Conservation (phyloP, 2,888 invertebrate species). For the Heliconius charithonia region DNA sequence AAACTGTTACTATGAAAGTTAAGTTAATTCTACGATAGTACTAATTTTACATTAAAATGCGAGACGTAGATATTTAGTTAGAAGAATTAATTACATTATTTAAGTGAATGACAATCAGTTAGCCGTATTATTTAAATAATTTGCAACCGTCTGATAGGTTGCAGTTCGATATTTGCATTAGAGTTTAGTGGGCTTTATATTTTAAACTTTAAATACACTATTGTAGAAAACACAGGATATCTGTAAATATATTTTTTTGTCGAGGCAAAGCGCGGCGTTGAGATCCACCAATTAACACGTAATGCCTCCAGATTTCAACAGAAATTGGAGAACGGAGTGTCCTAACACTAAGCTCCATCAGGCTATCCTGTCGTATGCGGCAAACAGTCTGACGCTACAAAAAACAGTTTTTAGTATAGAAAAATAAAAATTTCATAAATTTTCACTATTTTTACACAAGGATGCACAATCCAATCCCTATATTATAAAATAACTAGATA, state of each 20-base stretch:
- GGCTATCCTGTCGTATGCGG: too few relatives aligned
- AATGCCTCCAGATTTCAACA: too few relatives aligned
- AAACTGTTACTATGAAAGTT: slow-evolving; percentile 14
- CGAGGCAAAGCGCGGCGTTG: too few relatives aligned
- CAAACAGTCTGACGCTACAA: too few relatives aligned
- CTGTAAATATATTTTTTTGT: too few relatives aligned
- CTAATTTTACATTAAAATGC: slow-evolving; percentile 24
- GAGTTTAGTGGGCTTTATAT: too few relatives aligned
- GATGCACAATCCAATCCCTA: background rate
- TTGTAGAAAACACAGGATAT: background rate
- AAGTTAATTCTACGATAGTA: slow-evolving; percentile 1
- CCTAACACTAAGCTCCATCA: too few relatives aligned
- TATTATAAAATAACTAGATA: background rate
- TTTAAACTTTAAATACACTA: background rate
- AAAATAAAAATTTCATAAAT: too few relatives aligned
- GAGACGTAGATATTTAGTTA: slow-evolving; percentile 14
- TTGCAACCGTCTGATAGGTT: slow-evolving; percentile 13
- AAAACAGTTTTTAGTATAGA: too few relatives aligned
- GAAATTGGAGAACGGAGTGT: too few relatives aligned
- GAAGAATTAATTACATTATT: slow-evolving; percentile 8
- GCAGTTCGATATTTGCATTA: background rate
- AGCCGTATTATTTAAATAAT: slow-evolving; percentile 20
- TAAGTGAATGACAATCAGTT: slow-evolving; percentile 9
- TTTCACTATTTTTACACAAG: background rate
- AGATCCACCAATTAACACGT: too few relatives aligned